Evolutionary conservation across 2,797 vertebrate species (phyloP).

Genomic region (Sebastiscus albofasciatus): DNA sequence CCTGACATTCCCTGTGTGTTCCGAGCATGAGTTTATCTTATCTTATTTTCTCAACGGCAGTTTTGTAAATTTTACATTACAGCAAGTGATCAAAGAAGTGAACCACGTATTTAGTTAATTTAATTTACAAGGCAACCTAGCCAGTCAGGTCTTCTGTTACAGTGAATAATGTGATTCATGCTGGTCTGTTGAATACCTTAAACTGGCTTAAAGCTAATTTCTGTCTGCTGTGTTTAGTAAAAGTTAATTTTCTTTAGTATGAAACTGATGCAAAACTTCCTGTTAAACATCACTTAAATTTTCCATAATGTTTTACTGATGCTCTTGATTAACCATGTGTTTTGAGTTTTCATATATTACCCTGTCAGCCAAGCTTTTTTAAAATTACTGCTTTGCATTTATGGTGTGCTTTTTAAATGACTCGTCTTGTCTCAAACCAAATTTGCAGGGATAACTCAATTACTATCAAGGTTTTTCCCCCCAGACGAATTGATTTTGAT

Average conservation of each 20-base stretch:
- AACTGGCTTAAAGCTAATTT: neutral
- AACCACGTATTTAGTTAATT: neutral
- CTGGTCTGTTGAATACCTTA: neutral
- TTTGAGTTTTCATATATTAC: constrained; percentile 7
- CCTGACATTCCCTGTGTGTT: too few relatives aligned
- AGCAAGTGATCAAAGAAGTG: neutral
- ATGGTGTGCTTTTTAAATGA: constrained; percentile 21
- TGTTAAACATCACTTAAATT: neutral
- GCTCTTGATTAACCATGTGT: neutral
- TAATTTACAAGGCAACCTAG: neutral
- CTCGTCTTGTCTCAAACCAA: constrained; percentile 21
- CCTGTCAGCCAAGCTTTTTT: neutral
- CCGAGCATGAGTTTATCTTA: neutral
- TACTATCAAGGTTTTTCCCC: constrained; percentile 7
- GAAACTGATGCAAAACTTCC: neutral
- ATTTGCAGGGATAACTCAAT: constrained; percentile 40
- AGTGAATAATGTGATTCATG: neutral
- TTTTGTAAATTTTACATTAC: neutral
- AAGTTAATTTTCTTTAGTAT: neutral
- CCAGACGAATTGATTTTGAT: constrained; percentile 32
- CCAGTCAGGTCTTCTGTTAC: neutral
- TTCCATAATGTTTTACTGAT: neutral
- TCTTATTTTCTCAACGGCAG: neutral
- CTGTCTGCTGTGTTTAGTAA: neutral
- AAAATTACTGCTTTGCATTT: constrained; percentile 12